Base-by-base conservation (phyloP, 2,888 invertebrate genomes). In the Pseudococcus longispinus region DNA sequence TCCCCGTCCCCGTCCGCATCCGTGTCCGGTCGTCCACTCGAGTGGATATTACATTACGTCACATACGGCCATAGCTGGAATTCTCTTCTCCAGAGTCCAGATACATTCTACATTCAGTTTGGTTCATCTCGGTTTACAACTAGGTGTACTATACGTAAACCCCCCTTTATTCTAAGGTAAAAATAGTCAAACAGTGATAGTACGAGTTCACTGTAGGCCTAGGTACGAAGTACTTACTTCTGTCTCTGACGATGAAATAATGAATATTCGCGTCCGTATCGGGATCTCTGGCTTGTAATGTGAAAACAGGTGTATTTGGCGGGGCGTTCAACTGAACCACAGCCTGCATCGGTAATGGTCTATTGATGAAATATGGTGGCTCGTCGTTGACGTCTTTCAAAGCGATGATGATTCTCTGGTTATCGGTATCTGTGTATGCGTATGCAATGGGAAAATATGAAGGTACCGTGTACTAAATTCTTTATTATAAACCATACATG, bases 351-450 rank as follows among this genome's bases (percentile, higher is more conserved):
- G 99, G 99, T 89, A 97, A 92, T 0, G 99, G 99, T 1, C 96
- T 94, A 92, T 99, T 99, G 92, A 98, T 96, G 92, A 99, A 98
- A 91, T 97, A 96, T 0, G 99, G 98, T 0, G 96, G 95, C 91
- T 99, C 99, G 91, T 99, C 98, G 92, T 98, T 98, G 86, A 98
- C 96, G 91, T 98, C 98, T 90, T 96, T 96, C 89, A 98, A 96
- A 91, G 96, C 96, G 90, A 98, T 97, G 89, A 97, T 97, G 86
- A 98, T 97, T 85, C 98, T 94, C 91, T 98, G 96, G 91, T 96
- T 96, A 93, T 98, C 98, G 89, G 97, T 97, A 91, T 96, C 96
- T 97, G 94, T 88, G 94, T 60, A 60, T 60, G 20, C 60, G 60
- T 60, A 60, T 9, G 90, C 90, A 70, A 70, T 70, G 70, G 29